These are phyloP conservation scores for Neoarius graeffei DNA, from an alignment of 2,113 vertebrate species.

Conservation along the genomic window DNA sequence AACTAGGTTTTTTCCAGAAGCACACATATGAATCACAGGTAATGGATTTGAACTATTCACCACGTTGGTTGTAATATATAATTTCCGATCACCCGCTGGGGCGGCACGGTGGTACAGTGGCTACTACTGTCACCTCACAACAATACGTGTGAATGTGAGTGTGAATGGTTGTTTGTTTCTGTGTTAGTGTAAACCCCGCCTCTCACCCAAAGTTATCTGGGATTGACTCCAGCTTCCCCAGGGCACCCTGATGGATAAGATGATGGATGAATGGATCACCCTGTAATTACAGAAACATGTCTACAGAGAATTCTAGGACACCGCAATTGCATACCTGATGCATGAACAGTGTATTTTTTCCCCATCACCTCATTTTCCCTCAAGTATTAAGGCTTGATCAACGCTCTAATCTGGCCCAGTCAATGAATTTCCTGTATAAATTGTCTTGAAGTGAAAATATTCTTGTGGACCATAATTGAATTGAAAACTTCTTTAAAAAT, in stretches of 20 bases:
- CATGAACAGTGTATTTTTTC: constrained; percentile 1
- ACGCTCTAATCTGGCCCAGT: background rate
- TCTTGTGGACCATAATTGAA: background rate
- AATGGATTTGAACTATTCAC: constrained; percentile 15
- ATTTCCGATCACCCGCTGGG: background rate
- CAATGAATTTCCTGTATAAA: background rate
- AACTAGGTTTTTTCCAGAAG: background rate
- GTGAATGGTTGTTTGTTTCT: too few species aligned
- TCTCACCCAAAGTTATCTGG: too few species aligned
- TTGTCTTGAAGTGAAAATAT: background rate
- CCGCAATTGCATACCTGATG: background rate
- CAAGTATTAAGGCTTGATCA: background rate
- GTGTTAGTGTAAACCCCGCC: too few species aligned
- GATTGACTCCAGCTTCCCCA: too few species aligned
- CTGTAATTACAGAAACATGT: constrained; percentile 11
- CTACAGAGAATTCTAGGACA: background rate
- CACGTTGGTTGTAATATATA: constrained; percentile 1
- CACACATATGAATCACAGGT: constrained; percentile 7
- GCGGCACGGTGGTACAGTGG: too few species aligned
- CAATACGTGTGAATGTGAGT: too few species aligned
- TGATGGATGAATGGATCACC: background rate
- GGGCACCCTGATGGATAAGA: too few species aligned
- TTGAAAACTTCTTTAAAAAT: too few species aligned
- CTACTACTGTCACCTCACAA: too few species aligned
- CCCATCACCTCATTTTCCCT: background rate